A percentile compares a stretch with the other conserved stretches of the same genome.
Evolutionary conservation across 2,888 invertebrate genomes (phyloP).

Genomic region (Parnassius orleans): DNA sequence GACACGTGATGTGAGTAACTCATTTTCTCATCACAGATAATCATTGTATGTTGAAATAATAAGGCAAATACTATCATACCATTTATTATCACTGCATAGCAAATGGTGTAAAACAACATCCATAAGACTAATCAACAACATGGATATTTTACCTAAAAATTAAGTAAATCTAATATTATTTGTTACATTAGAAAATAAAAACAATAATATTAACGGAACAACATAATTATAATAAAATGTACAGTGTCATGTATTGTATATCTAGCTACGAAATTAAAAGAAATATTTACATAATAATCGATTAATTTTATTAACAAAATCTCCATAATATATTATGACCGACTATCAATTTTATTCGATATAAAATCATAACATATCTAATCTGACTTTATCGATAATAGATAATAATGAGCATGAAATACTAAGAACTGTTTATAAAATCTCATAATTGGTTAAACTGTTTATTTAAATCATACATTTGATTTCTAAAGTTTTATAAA

Average conservation of each 20-base stretch:
- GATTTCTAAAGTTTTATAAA: not conserved
- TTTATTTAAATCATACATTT: too few relatives aligned
- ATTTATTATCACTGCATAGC: slow-evolving; percentile 78
- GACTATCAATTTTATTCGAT: slow-evolving; percentile 30
- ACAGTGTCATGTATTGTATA: slow-evolving; percentile 63
- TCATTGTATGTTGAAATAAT: slow-evolving; percentile 27
- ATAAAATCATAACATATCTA: slow-evolving; percentile 15
- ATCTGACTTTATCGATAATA: slow-evolving; percentile 14
- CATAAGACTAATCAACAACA: slow-evolving; percentile 81
- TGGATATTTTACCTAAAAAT: slow-evolving; percentile 71
- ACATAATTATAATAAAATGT: slow-evolving; percentile 62
- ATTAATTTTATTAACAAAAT: slow-evolving; percentile 48
- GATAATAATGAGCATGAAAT: slow-evolving; percentile 2
- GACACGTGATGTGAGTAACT: too few relatives aligned
- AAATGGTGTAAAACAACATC: slow-evolving; percentile 80
- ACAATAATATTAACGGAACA: slow-evolving; percentile 47
- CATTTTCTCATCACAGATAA: too few relatives aligned
- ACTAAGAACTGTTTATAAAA: not conserved
- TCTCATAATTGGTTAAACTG: too few relatives aligned
- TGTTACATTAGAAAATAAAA: slow-evolving; percentile 57
- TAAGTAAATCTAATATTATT: slow-evolving; percentile 59
- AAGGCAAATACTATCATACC: slow-evolving; percentile 58
- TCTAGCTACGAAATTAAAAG: slow-evolving; percentile 51
- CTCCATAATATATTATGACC: slow-evolving; percentile 51
- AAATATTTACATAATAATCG: slow-evolving; percentile 60